These are phyloP conservation scores for Drosophila orosa DNA, from an alignment of 1,140 invertebrate genomes.

Conservation along the genomic window DNA sequence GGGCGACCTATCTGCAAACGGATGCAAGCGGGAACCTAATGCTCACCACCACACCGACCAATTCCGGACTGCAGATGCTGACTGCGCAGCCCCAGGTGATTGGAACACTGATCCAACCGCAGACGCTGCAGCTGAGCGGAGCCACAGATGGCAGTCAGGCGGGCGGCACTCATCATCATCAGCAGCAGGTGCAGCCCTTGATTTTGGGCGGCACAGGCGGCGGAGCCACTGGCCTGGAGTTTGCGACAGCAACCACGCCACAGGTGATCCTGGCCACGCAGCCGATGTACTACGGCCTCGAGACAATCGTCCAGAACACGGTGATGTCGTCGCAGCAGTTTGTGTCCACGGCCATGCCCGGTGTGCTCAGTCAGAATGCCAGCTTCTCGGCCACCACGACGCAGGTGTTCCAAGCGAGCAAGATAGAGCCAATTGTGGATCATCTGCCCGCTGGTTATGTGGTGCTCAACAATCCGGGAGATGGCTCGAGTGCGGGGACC, in stretches of 20 bases:
- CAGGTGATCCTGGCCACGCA: conserved; percentile 89
- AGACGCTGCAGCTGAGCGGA: conserved; percentile 84
- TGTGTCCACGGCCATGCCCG: conserved; percentile 90
- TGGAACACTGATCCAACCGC: conserved; percentile 88
- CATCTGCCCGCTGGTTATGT: conserved; percentile 88
- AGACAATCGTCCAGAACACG: conserved; percentile 93
- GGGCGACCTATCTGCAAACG: conserved; percentile 75
- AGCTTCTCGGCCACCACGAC: conserved; percentile 92
- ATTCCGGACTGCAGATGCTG: conserved; percentile 72
- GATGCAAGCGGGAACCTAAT: conserved; percentile 80
- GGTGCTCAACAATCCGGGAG: conserved; percentile 87
- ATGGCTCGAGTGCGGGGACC: conserved; percentile 30
- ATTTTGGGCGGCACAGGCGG: conserved; percentile 59
- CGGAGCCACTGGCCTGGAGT: conserved; percentile 85
- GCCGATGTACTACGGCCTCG: conserved; percentile 91
- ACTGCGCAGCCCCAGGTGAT: conserved; percentile 68
- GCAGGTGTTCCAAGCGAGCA: conserved; percentile 90
- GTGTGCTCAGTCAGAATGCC: conserved; percentile 90
- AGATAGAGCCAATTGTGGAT: conserved; percentile 91
- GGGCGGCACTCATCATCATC: conserved; percentile 83
- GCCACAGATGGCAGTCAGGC: conserved; percentile 84
- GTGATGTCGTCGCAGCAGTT: conserved; percentile 94
- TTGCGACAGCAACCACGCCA: conserved; percentile 88
- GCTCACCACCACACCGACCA: conserved; percentile 65
- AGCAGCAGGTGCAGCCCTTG: conserved; percentile 49